A percentile compares a stretch with the other conserved stretches of the same genome.
Evolutionary conservation across 2,797 vertebrate genomes (phyloP).

Genomic region (Microtus obscurus): DNA sequence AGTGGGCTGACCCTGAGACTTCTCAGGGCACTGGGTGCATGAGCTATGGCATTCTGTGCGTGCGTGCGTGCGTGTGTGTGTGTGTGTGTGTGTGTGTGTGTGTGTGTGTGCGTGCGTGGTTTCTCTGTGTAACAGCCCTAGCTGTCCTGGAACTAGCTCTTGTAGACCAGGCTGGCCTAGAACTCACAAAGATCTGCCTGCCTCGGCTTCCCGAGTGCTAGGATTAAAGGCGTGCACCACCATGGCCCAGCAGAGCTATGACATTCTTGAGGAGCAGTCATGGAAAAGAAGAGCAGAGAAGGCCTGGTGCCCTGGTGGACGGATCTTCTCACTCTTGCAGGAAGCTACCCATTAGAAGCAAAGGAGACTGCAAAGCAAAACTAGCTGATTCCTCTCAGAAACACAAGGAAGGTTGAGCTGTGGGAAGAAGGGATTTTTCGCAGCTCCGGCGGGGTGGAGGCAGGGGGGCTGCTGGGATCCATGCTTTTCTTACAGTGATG

Average conservation of each 20-base stretch:
- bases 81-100: no score
- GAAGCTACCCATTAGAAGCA: background rate
- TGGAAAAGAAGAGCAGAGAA: background rate
- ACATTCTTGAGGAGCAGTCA: accelerated
- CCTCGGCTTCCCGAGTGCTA: no score
- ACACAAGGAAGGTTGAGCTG: background rate
- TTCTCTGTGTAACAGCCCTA: no score
- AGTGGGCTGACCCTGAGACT: background rate
- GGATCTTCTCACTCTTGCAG: background rate
- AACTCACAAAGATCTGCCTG: no score
- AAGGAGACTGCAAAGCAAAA: background rate
- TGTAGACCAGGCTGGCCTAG: no score
- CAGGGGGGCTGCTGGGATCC: background rate
- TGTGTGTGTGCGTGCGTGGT: no score
- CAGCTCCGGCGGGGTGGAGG: no score
- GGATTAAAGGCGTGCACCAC: no score
- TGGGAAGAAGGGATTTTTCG: accelerated
- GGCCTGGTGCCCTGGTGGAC: accelerated
- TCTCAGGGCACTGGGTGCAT: accelerated
- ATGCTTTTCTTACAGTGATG: background rate
- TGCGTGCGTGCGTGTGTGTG: no score
- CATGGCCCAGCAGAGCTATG: no score
- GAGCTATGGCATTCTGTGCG: accelerated
- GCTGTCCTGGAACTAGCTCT: no score
- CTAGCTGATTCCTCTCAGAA: background rate